Conservation (phyloP, 2,888 invertebrate genomes). For the Koerneria pararmatus region DNA sequence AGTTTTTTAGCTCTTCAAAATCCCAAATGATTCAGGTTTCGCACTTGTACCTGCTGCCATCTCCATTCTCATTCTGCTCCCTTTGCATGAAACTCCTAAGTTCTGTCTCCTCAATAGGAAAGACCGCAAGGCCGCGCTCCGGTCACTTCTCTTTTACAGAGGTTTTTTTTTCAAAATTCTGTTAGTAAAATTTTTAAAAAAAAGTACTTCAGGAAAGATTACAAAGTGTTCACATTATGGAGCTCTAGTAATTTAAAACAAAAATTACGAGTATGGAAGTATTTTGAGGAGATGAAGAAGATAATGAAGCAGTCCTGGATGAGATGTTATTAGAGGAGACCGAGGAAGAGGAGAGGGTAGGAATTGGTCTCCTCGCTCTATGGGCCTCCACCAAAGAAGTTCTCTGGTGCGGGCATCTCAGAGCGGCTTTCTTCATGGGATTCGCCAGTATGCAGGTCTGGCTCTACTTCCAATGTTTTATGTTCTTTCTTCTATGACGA, state of each 20-base stretch:
- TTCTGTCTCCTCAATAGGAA: slow-evolving; percentile 36
- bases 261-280: background rate
- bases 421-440: slow-evolving; percentile 38
- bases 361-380: background rate
- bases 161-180: slow-evolving; percentile 22
- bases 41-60: slow-evolving; percentile 36
- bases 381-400: slow-evolving; percentile 27
- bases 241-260: background rate
- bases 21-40: slow-evolving; percentile 25
- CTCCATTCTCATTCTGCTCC: slow-evolving; percentile 38
- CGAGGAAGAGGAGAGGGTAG: slow-evolving; percentile 14
- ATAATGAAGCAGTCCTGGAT: slow-evolving; percentile 28
- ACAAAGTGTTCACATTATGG: background rate
- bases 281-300: slow-evolving; percentile 17
- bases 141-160: slow-evolving; percentile 34
- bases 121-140: slow-evolving; percentile 28
- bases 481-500: background rate
- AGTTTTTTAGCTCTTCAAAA: too few species aligned
- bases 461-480: slow-evolving; percentile 3
- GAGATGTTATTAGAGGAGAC: slow-evolving; percentile 37
- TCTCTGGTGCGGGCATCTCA: slow-evolving; percentile 28
- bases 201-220: background rate
- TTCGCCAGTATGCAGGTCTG: slow-evolving; percentile 33
- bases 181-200: too few species aligned
- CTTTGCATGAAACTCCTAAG: slow-evolving; percentile 43